These are phyloP conservation scores for Pampusana beccarii DNA, from an alignment of 2,113 vertebrate genomes.

Conservation along the genomic window DNA sequence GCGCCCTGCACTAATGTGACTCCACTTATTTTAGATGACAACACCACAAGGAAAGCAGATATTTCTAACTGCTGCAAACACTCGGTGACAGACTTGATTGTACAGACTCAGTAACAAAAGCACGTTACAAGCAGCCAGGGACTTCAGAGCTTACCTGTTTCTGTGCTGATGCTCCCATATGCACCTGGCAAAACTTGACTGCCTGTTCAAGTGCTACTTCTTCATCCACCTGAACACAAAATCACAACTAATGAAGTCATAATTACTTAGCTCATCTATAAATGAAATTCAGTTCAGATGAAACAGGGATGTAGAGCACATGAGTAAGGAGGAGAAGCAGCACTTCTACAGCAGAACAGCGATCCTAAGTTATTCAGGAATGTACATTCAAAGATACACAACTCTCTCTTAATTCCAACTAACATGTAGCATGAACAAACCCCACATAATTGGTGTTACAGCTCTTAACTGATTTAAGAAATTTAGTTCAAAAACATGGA, in stretches of 20 bases:
- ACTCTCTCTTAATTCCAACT: background rate
- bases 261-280: background rate
- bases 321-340: background rate
- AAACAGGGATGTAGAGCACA: background rate
- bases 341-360: background rate
- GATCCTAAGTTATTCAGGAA: background rate
- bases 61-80: background rate
- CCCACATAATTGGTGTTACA: background rate
- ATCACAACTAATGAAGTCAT: background rate
- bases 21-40: background rate
- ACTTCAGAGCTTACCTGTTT: slow-evolving; percentile 85
- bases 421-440: background rate
- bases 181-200: slow-evolving; percentile 98
- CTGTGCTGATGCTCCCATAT: slow-evolving; percentile 90
- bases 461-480: background rate
- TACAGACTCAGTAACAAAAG: background rate
- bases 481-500: background rate
- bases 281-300: background rate
- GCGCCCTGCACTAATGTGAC: background rate
- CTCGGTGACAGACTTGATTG: background rate
- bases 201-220: slow-evolving; percentile 95
- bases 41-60: background rate
- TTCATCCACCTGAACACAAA: slow-evolving; percentile 89
- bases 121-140: background rate
- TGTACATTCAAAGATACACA: background rate